These are phyloP conservation scores for Eurytoma californica DNA, from an alignment of 2,888 invertebrate species.

Conservation along the genomic window DNA sequence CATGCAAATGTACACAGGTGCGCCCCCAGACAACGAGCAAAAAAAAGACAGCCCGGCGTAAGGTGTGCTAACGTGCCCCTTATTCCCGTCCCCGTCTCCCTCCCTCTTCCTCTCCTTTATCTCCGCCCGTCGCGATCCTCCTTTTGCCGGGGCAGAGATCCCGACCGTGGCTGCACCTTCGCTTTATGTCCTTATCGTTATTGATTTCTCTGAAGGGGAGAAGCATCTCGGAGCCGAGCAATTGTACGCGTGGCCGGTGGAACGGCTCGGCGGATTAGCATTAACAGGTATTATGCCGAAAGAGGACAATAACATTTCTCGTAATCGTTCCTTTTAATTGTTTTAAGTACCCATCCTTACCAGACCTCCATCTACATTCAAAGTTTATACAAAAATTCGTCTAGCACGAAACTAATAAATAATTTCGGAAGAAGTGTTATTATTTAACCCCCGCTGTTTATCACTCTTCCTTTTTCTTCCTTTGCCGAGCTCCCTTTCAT, in stretches of 20 bases:
- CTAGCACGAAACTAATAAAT: constrained; percentile 40
- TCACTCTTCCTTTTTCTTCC: constrained; percentile 46
- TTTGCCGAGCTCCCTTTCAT: constrained; percentile 38
- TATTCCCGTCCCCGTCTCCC: neutral
- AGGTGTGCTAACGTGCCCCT: constrained; percentile 32
- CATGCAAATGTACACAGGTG: constrained; percentile 57
- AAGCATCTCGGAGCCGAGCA: neutral
- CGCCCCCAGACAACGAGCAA: constrained; percentile 45
- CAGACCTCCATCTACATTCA: too few relatives aligned
- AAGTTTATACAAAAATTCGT: neutral
- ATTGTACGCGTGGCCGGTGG: neutral
- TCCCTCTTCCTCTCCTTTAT: constrained; percentile 7
- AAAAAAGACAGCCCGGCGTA: constrained; percentile 28
- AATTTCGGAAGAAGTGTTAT: constrained; percentile 37
- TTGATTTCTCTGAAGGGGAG: constrained; percentile 45
- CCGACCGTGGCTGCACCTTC: neutral
- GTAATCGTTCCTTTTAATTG: too few relatives aligned
- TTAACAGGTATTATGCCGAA: constrained; percentile 14
- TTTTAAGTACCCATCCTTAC: neutral
- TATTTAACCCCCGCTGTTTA: constrained; percentile 52
- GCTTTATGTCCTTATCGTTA: constrained; percentile 45
- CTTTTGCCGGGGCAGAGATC: neutral
- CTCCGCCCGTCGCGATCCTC: constrained; percentile 8
- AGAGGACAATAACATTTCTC: neutral
- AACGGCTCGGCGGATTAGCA: constrained; percentile 28